A percentile compares a stretch with the other conserved stretches of the same genome.
These are phyloP conservation scores for Epizoanthus rinbou DNA, from an alignment of 92 coral and sea anemone species.

Conservation along the genomic window DNA sequence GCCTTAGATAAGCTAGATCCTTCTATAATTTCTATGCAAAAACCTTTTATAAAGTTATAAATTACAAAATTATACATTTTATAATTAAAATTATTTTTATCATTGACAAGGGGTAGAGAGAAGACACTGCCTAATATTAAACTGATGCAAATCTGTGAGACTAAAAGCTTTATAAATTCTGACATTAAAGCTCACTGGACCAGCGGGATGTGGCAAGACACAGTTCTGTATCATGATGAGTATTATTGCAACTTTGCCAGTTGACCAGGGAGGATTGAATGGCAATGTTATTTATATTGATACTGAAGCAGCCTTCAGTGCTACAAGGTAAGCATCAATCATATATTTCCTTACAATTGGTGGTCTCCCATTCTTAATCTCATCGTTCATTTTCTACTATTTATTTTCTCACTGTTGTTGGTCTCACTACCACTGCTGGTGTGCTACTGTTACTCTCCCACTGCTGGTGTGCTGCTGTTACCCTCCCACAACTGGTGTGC, in stretches of 20 bases:
- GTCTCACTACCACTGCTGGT: not conserved
- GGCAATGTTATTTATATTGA: slow-evolving; percentile 91
- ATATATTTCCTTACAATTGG: not conserved
- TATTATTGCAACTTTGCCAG: slow-evolving; percentile 80
- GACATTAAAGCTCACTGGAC: slow-evolving; percentile 79
- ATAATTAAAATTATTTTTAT: no score
- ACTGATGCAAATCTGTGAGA: no score
- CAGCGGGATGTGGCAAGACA: slow-evolving; percentile 96
- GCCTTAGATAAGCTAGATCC: no score
- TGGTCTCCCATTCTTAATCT: not conserved
- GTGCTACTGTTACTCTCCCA: not conserved
- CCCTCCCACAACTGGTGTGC: not conserved
- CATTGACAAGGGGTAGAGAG: no score
- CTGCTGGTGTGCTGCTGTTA: no score
- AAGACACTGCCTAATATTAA: no score
- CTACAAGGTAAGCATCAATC: slow-evolving; percentile 71
- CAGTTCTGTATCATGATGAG: slow-evolving; percentile 95
- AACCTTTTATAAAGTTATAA: no score
- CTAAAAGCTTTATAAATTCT: not conserved
- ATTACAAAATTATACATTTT: no score
- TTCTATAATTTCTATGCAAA: no score
- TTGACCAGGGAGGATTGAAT: slow-evolving; percentile 70
- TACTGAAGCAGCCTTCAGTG: slow-evolving; percentile 95
- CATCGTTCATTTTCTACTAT: no score
- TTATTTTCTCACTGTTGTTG: not conserved